phyloP scores from a whole-genome alignment of 1,140 invertebrate genomes.

The Bombus ignitus region DNA sequence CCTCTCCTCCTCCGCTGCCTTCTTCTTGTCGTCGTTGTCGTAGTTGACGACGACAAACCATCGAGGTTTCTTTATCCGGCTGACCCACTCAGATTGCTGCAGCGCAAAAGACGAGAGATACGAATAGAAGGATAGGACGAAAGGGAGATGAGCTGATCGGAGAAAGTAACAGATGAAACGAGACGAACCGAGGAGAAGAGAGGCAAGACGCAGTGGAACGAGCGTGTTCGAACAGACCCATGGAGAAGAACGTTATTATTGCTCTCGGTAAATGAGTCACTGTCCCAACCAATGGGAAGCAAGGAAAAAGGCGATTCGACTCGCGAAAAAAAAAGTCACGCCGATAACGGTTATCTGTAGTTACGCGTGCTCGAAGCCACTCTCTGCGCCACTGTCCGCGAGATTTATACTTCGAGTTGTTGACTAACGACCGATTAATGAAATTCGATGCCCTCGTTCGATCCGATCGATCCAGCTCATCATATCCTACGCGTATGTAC shows the following conservation, averaged over 20 bases:
- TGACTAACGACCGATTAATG: constrained; percentile 62
- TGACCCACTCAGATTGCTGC: constrained; percentile 73
- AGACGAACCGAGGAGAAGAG: not conserved
- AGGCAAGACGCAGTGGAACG: not conserved
- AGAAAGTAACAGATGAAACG: constrained; percentile 8
- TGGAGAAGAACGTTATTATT: constrained; percentile 57
- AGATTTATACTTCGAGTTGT: constrained; percentile 52
- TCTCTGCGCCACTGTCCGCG: not conserved
- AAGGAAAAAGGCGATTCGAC: constrained; percentile 44
- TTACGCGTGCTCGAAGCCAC: constrained; percentile 11
- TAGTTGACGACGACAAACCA: constrained; percentile 52
- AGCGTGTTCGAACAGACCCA: not conserved
- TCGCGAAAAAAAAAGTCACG: constrained; percentile 44
- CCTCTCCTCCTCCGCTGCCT: not conserved
- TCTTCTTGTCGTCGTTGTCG: constrained; percentile 44
- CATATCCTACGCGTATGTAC: not conserved
- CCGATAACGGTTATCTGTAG: constrained; percentile 66
- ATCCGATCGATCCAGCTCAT: constrained; percentile 38
- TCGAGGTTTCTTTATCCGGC: constrained; percentile 74
- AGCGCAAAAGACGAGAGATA: constrained; percentile 62
- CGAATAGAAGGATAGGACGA: constrained; percentile 5
- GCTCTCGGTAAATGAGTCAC: constrained; percentile 65
- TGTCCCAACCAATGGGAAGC: constrained; percentile 31
- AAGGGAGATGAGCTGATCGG: constrained; percentile 10
- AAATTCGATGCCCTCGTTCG: constrained; percentile 67